Base-by-base conservation (phyloP, 2,797 vertebrate genomes). In the Gobio occitaniae region DNA sequence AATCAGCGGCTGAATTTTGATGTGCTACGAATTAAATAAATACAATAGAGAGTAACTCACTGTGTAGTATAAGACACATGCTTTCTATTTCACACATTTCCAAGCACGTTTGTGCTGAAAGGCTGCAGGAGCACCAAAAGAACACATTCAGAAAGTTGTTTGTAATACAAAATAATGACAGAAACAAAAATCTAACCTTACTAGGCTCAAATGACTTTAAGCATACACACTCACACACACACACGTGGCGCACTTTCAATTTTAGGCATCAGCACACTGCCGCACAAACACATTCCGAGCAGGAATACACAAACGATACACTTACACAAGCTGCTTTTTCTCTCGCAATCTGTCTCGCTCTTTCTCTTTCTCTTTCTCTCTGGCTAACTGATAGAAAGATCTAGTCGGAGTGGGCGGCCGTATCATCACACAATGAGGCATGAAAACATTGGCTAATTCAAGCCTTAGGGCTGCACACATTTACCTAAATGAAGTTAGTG, bases 401-500 rank as follows among this genome's bases (percentile, higher is more conserved):
- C 92, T 93, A 92, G 91, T 92, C 91, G 89, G 91, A 92, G 91
- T 93, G 92, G 93, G 93, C 89, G 91, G 91, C 89, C 71, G 82
- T 94, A 94, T 94, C 93, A 94, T 93, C 93, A 93, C 92, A 93
- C 93, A 94, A 91, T 92, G 88, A 93, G 92, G 90, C 92, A 92
- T 90, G 91, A 91, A 94, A 95, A 94, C 94, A 94, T 93, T 92
- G 93, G 91, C 93, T 93, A 93, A 94, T 93, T 89, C 88, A 88
- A 93, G 90, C 92, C 92, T 89, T 87, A 86, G 92, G 90, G 93
- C 93, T 93, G 92, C 90, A 87, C 86, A 86, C 89, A 89, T 88
- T 88, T 92, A 91, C 87, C 90, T 87, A 91, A 91, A 93, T 91
- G 90, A 92, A 94, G 92, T 92, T 92, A 89, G 85, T 92, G 91